Evolutionary conservation across 2,113 vertebrate species (phyloP).

Genomic region (Halcyon malimbica): DNA sequence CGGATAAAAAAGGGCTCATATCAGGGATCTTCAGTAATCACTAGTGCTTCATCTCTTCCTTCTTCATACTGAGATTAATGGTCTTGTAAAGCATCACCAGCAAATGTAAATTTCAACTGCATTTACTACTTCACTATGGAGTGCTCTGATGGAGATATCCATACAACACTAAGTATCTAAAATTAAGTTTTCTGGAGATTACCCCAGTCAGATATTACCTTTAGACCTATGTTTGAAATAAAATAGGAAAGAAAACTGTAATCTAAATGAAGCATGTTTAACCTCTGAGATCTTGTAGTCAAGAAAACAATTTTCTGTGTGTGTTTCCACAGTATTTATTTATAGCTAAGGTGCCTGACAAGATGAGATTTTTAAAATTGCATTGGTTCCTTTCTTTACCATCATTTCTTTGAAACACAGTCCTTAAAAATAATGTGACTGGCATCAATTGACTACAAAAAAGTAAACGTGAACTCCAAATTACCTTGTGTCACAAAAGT

Average conservation of each 20-base stretch:
- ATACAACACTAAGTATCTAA: background rate
- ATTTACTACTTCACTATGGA: background rate
- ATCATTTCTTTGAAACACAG: background rate
- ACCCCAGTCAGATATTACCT: background rate
- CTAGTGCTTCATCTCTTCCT: background rate
- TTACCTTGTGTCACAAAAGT: background rate
- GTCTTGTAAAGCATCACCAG: background rate
- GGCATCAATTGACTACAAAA: background rate
- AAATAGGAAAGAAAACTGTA: background rate
- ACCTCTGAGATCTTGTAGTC: background rate
- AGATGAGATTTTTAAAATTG: background rate
- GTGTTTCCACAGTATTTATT: background rate
- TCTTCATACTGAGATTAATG: background rate
- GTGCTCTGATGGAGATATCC: background rate
- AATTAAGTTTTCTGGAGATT: background rate
- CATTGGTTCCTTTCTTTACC: background rate
- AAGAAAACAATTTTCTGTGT: background rate
- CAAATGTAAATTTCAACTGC: background rate
- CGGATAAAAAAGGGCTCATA: background rate
- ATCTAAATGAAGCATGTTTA: background rate
- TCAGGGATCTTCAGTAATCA: background rate
- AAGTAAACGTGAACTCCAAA: background rate
- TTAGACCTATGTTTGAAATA: background rate
- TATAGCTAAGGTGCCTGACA: background rate
- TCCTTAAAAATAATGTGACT: slow-evolving; percentile 13